Conservation (phyloP, 2,797 vertebrate species). For the Benthosema pterotum region DNA sequence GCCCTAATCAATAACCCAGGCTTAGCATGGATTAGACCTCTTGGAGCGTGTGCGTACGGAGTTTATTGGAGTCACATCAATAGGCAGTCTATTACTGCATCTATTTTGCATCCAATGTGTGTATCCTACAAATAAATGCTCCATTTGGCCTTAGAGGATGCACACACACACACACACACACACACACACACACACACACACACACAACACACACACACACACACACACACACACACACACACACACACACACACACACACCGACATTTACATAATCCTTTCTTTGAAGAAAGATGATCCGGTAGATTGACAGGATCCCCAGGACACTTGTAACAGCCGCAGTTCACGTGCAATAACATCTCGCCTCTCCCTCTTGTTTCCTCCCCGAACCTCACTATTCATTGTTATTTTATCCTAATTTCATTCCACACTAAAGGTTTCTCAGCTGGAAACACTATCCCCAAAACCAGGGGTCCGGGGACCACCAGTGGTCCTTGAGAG, state of each 20-base stretch:
- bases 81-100: constrained; percentile 42
- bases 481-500: no score
- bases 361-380: constrained; percentile 33
- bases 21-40: constrained; percentile 54
- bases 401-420: constrained; percentile 64
- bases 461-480: no score
- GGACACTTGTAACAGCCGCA: constrained; percentile 43
- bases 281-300: constrained; percentile 51
- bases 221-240: no score
- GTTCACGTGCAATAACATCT: constrained; percentile 43
- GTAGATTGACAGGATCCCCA: constrained; percentile 53
- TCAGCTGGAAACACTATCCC: constrained; percentile 43
- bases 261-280: constrained; percentile 64
- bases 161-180: no score
- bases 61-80: constrained; percentile 57
- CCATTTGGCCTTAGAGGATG: constrained; percentile 46
- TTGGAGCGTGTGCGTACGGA: constrained; percentile 55
- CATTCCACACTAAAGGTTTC: constrained; percentile 44
- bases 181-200: no score
- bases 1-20: constrained; percentile 59
- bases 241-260: no score
- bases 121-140: constrained; percentile 50
- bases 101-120: constrained; percentile 49
- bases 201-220: no score
- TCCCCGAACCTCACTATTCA: constrained; percentile 31